Base-by-base conservation (phyloP, 2,888 invertebrate genomes). In the Patella depressa region DNA sequence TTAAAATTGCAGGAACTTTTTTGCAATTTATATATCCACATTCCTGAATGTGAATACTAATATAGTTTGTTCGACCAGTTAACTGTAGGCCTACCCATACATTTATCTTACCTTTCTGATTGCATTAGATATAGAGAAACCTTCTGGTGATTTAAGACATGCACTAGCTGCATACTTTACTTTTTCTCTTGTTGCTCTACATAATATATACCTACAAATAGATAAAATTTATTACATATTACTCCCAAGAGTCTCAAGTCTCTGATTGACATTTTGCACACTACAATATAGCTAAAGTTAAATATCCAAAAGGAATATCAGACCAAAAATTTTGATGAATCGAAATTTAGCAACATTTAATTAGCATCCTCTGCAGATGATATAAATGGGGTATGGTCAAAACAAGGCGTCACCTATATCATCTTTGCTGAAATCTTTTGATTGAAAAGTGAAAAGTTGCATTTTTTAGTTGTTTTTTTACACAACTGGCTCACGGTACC, bases 121-220 rank as follows among this genome's bases (percentile, higher is more conserved):
- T 59, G 79, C 79, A 70, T 88, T 82, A 9, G 83, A 81, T 45
- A 89, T 73, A 54, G 89, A 86, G 75, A 89, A 87, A 7, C 78
- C 80, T 3, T 82, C 79, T 57, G 82, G 79, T 34, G 81, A 78
- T 71, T 88, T 85, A n/a, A 72, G 69, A 29, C 74, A 80, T 54
- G 75, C 55, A 29, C 71, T 53, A 72, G 80, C 79, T 7, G 86
- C 86, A 17, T 75, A 79, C 54, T 88, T 84, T 3, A 87, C 83
- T 78, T 90, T 91, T 80, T 91, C 91, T 74, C 91, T 77, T 5
- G 90, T 86, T 17, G 91, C 91, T 81, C 91, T 80, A 78, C 89
- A 88, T 76, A 91, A 84, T n/a, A 91, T 90, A 78, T 91, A 91
- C 91, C 90, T 91, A 76, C 5, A 74, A 80, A 65, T 53, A n/a